Evolutionary conservation across 2,797 vertebrate species (phyloP).

Genomic region (Sebastes flavidus): DNA sequence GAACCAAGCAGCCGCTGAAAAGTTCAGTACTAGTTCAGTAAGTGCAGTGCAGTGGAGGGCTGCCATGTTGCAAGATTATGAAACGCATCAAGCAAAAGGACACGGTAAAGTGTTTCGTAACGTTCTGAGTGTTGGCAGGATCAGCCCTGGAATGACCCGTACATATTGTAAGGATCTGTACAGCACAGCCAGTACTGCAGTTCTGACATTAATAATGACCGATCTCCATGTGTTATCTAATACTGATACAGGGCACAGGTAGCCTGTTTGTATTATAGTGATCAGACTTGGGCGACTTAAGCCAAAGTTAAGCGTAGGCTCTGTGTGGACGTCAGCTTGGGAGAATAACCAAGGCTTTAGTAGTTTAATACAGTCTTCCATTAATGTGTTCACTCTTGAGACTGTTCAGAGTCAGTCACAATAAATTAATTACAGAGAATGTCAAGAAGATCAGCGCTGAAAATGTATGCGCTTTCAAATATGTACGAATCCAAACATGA

Average conservation of each 20-base stretch:
- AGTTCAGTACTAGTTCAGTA: constrained; percentile 2
- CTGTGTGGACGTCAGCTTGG: too few relatives aligned
- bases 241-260: neutral
- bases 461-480: neutral
- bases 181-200: neutral
- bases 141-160: neutral
- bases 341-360: too few relatives aligned
- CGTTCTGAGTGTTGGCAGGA: neutral
- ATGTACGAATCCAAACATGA: neutral
- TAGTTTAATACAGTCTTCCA: neutral
- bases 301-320: neutral
- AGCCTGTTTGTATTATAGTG: neutral
- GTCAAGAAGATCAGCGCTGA: neutral
- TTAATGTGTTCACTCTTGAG: neutral
- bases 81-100: constrained; percentile 28
- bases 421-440: constrained; percentile 2
- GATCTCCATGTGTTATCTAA: constrained; percentile 1
- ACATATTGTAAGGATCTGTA: neutral
- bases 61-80: constrained; percentile 24
- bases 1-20: constrained; percentile 10
- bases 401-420: neutral
- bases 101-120: neutral
- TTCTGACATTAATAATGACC: neutral
- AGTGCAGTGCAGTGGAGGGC: neutral
- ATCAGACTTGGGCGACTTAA: neutral